Evolutionary conservation across 2,113 vertebrate species (phyloP).

Genomic region (Monopterus albus): DNA sequence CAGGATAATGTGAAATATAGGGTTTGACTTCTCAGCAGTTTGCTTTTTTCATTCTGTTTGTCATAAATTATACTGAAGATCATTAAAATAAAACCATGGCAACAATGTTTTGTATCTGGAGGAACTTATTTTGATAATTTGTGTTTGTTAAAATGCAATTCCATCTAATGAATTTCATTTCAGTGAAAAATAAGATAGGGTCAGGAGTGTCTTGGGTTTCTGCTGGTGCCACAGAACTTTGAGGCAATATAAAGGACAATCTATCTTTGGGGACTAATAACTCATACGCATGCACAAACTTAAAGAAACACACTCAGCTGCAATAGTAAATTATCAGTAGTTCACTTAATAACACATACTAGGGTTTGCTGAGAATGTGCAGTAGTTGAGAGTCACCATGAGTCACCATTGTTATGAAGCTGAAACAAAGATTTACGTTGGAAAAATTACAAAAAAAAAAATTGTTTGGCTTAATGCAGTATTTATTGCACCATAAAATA

Average conservation of each 20-base stretch:
- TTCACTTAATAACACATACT: conserved; percentile 51
- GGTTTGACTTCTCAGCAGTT: conserved; percentile 9
- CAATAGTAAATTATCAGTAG: conserved; percentile 42
- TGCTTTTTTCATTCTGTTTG: conserved; percentile 40
- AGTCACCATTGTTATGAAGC: conserved; percentile 9
- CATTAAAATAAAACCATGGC: conserved; percentile 63
- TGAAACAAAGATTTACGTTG: not conserved
- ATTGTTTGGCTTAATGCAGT: not conserved
- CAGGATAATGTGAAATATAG: conserved; percentile 45
- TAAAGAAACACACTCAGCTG: conserved; percentile 10
- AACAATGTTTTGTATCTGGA: conserved; percentile 25
- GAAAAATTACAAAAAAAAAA: not conserved
- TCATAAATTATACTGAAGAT: conserved; percentile 64
- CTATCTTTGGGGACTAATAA: conserved; percentile 26
- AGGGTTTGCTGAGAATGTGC: not conserved
- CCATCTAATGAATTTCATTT: conserved; percentile 73
- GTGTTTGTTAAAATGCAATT: conserved; percentile 77
- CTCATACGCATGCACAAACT: not conserved
- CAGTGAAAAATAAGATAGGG: conserved; percentile 65
- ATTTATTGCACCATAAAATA: conserved; percentile 8
- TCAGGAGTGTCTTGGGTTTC: conserved; percentile 34
- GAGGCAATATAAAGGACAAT: conserved; percentile 26
- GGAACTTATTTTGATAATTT: conserved; percentile 57
- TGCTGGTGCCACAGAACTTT: conserved; percentile 10
- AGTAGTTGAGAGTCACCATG: conserved; percentile 3